Conservation (phyloP, 2,113 vertebrate genomes). For the Hylia prasina region DNA sequence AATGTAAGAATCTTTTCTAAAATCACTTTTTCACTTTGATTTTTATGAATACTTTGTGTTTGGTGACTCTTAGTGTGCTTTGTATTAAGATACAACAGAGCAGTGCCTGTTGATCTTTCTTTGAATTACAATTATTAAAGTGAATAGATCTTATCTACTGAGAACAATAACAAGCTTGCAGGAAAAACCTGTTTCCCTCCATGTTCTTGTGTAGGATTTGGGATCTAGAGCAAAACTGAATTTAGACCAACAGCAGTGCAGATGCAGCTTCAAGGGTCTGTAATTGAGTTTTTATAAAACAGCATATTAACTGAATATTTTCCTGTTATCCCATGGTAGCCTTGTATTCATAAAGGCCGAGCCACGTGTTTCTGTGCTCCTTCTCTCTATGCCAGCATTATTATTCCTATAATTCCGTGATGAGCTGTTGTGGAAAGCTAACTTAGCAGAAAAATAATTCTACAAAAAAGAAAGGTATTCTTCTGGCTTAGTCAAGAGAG, state of each 20-base stretch:
- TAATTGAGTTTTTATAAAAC: neutral
- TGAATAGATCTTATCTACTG: neutral
- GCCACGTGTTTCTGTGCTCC: neutral
- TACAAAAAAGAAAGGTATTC: neutral
- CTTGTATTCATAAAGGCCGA: neutral
- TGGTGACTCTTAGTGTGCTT: neutral
- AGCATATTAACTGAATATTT: neutral
- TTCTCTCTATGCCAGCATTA: neutral
- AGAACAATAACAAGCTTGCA: neutral
- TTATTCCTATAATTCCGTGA: neutral
- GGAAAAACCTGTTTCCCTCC: neutral
- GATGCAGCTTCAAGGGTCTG: neutral
- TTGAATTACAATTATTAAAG: neutral
- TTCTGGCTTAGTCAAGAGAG: neutral
- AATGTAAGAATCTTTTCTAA: neutral
- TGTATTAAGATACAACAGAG: neutral
- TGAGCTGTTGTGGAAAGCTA: neutral
- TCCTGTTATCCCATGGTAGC: neutral
- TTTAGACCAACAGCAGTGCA: neutral
- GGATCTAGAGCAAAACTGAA: neutral
- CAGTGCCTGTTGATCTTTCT: neutral
- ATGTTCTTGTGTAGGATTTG: neutral
- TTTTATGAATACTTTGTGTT: slow-evolving; percentile 25
- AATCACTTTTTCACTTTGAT: neutral
- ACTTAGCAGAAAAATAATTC: neutral